Conservation (phyloP, 2,888 invertebrate genomes). For the Rapana venosa region DNA sequence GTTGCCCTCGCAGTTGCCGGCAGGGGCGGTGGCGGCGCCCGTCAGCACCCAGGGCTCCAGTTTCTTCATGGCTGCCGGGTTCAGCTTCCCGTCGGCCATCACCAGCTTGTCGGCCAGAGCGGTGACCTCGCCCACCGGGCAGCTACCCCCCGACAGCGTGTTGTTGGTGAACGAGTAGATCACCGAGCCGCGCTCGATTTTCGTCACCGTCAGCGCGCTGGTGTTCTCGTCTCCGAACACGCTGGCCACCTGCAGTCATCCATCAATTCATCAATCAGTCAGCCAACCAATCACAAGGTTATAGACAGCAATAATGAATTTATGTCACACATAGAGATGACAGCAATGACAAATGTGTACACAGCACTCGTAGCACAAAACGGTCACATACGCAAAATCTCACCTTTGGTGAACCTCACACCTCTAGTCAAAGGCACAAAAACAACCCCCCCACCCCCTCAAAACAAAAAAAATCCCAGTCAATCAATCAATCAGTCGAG, state of each 20-base stretch:
- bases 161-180: constrained; percentile 88
- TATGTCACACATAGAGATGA: no score
- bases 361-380: no score
- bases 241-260: constrained; percentile 81
- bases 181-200: constrained; percentile 83
- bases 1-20: constrained; percentile 78
- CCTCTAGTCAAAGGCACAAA: no score
- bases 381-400: no score
- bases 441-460: no score
- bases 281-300: no score
- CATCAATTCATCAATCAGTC: not conserved
- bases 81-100: constrained; percentile 76
- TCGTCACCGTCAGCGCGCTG: constrained; percentile 86
- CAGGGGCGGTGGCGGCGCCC: constrained; percentile 58
- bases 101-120: constrained; percentile 81
- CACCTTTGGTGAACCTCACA: no score
- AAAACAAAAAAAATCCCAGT: no score
- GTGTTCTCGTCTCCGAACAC: constrained; percentile 88
- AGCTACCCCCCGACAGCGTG: constrained; percentile 86
- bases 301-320: no score
- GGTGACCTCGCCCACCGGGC: constrained; percentile 87
- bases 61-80: constrained; percentile 60
- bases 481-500: no score
- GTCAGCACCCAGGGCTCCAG: constrained; percentile 64
- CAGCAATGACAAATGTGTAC: no score